Conservation (phyloP, 92 coral and sea anemone genomes). For the Zoanthus solanderi region DNA sequence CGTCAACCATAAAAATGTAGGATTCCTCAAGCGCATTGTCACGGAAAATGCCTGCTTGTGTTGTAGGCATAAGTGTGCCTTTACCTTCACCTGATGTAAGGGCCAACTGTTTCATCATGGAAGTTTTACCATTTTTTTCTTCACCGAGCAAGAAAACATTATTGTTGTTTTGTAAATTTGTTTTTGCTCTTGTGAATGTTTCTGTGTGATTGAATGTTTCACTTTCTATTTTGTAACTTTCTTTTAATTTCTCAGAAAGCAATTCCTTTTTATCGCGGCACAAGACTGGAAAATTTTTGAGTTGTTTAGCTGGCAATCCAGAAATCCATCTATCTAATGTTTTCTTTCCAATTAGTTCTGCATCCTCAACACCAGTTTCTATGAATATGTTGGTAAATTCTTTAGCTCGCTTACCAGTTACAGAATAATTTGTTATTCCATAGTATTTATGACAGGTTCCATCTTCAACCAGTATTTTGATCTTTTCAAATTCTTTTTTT, state of each 20-base stretch:
- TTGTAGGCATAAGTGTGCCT: neutral
- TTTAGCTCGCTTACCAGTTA: neutral
- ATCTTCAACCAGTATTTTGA: neutral
- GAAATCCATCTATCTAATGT: neutral
- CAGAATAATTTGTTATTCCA: neutral
- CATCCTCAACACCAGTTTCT: neutral
- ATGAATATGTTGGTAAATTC: neutral
- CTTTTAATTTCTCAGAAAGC: neutral
- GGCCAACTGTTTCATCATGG: neutral
- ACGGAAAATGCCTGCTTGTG: neutral
- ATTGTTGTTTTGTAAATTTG: neutral
- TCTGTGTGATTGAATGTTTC: neutral
- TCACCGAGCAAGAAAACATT: neutral
- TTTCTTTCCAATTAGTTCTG: slow-evolving; percentile 1
- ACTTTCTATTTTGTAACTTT: neutral
- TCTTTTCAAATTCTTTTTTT: neutral
- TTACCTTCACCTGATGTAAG: neutral
- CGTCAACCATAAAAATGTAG: neutral
- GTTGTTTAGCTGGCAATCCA: neutral
- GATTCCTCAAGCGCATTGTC: neutral
- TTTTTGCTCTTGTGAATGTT: neutral
- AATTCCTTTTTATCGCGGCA: neutral
- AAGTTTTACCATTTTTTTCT: neutral
- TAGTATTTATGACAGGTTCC: neutral
- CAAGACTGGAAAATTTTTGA: neutral